A percentile compares a stretch with the other conserved stretches of the same genome.
Conservation (phyloP, 2,888 invertebrate species). For the Metalampra italica region DNA sequence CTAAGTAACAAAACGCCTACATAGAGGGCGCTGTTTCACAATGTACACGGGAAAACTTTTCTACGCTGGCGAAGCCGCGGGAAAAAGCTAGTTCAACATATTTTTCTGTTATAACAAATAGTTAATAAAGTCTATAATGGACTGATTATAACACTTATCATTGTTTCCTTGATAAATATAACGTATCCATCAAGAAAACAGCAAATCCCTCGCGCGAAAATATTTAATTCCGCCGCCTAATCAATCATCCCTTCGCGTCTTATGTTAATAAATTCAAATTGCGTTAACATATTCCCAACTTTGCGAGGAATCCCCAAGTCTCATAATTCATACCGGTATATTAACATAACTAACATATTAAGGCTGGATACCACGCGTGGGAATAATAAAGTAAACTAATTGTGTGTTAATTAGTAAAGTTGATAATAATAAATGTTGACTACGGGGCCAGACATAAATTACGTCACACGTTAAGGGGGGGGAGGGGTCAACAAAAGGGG, state of each 20-base stretch:
- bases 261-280: constrained; percentile 27
- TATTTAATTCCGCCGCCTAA: constrained; percentile 14
- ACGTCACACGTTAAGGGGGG: no score
- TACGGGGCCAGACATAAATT: no score
- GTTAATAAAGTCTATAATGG: no score
- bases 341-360: neutral
- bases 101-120: no score
- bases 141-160: no score
- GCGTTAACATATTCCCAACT: constrained; percentile 19
- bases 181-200: neutral
- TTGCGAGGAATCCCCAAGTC: constrained; percentile 14
- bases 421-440: neutral
- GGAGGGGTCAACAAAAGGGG: no score
- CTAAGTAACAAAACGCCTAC: no score
- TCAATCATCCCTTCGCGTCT: constrained; percentile 20
- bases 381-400: neutral
- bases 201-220: neutral
- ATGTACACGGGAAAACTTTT: no score
- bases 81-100: no score
- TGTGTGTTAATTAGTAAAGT: neutral
- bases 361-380: no score
- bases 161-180: neutral
- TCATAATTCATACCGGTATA: constrained; percentile 17
- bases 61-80: no score
- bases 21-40: no score